Conservation (phyloP, 2,797 vertebrate genomes). For the Catostomus latipinnis region DNA sequence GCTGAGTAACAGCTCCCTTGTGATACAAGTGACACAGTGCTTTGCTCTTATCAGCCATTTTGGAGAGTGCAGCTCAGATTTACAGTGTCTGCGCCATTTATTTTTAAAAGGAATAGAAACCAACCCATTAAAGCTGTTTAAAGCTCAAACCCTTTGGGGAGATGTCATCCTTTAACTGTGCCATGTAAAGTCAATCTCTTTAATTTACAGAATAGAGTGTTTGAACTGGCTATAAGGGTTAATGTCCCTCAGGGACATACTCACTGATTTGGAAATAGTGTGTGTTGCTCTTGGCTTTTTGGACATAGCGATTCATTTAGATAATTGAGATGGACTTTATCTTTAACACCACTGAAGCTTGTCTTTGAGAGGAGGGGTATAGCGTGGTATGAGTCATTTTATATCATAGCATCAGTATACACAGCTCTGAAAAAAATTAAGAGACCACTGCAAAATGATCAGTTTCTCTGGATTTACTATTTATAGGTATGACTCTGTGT, state of each 20-base stretch:
- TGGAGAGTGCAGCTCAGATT: slow-evolving; percentile 49
- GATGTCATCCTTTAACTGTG: slow-evolving; percentile 38
- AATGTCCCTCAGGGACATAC: slow-evolving; percentile 20
- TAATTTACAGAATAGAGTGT: slow-evolving; percentile 38
- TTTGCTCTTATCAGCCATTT: slow-evolving; percentile 52
- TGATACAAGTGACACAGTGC: slow-evolving; percentile 43
- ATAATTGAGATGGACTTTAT: slow-evolving; percentile 11
- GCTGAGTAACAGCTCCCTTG: slow-evolving; percentile 32
- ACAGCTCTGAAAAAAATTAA: no score
- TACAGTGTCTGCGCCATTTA: slow-evolving; percentile 49
- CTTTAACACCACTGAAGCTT: slow-evolving; percentile 12
- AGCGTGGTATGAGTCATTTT: not conserved
- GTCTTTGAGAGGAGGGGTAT: slow-evolving; percentile 9
- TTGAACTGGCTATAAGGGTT: slow-evolving; percentile 30
- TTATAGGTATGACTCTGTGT: no score
- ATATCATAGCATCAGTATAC: not conserved
- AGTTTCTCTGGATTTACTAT: no score
- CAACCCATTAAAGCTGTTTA: slow-evolving; percentile 45
- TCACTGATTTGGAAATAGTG: slow-evolving; percentile 33
- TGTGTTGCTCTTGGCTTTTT: slow-evolving; percentile 21
- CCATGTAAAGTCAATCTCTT: slow-evolving; percentile 40
- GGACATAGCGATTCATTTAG: slow-evolving; percentile 23
- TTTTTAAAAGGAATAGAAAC: slow-evolving; percentile 52
- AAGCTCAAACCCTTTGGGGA: slow-evolving; percentile 31
- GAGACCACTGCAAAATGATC: no score